Evolutionary conservation across 1,140 invertebrate genomes (phyloP).

Genomic region (Portunus trituberculatus): DNA sequence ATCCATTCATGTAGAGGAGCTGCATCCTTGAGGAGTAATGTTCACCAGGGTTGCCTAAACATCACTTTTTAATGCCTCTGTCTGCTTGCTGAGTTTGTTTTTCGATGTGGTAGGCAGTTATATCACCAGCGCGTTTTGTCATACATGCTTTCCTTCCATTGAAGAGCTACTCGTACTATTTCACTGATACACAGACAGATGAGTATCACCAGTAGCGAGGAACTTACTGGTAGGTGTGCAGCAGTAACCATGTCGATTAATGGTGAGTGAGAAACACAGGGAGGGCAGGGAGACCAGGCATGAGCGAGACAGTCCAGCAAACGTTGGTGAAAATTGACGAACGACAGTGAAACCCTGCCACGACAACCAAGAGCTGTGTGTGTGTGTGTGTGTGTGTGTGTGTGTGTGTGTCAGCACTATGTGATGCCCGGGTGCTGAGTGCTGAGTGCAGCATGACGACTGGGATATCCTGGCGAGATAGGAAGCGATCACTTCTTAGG

Average conservation of each 20-base stretch:
- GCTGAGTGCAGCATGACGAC: neutral
- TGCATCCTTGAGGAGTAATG: conserved; percentile 46
- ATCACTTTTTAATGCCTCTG: neutral
- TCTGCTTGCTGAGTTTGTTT: too few species aligned
- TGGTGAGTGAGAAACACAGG: neutral
- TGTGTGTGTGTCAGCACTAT: neutral
- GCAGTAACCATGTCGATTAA: too few species aligned
- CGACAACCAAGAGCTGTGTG: too few species aligned
- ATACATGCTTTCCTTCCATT: too few species aligned
- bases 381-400: neutral
- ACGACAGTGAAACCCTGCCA: neutral
- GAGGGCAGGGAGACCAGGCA: neutral
- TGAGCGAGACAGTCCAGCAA: neutral
- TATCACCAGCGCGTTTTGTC: too few species aligned
- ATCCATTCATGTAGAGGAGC: conserved; percentile 64
- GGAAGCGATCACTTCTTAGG: too few species aligned
- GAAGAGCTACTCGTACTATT: too few species aligned
- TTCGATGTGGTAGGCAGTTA: too few species aligned
- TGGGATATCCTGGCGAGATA: neutral
- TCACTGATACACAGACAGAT: too few species aligned
- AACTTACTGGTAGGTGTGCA: too few species aligned
- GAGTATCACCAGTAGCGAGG: too few species aligned
- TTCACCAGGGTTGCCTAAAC: neutral
- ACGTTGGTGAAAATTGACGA: neutral
- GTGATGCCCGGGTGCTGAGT: neutral